A percentile compares a stretch with the other conserved stretches of the same genome.
Evolutionary conservation across 2,113 vertebrate species (phyloP).

Genomic region (Tetrao urogallus): DNA sequence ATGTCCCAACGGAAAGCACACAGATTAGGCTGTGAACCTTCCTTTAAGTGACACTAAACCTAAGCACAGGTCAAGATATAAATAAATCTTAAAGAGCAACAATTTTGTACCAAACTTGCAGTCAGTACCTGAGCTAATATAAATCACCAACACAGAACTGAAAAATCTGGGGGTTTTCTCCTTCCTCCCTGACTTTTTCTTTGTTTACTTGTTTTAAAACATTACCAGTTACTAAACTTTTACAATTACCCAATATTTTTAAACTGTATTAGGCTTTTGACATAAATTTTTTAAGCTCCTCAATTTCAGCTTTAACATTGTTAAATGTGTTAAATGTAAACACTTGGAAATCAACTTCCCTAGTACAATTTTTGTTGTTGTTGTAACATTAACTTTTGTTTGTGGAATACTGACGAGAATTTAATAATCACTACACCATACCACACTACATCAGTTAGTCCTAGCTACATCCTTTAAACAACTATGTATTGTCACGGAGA

Average conservation of each 20-base stretch:
- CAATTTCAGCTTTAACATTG: not conserved
- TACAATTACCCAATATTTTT: not conserved
- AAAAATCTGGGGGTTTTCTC: not conserved
- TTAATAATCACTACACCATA: not conserved
- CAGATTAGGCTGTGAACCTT: not conserved
- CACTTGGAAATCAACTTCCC: not conserved
- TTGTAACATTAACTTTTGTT: not conserved
- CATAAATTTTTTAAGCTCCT: not conserved
- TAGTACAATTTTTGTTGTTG: rapidly evolving
- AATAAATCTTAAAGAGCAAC: no score
- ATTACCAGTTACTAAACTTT: not conserved
- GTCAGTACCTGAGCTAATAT: not conserved
- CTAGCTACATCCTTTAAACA: not conserved
- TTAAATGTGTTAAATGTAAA: not conserved
- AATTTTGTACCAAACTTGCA: not conserved
- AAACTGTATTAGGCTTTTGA: not conserved
- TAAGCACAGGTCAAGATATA: not conserved
- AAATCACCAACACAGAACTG: not conserved
- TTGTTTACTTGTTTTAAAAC: not conserved
- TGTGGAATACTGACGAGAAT: not conserved
- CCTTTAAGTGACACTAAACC: not conserved
- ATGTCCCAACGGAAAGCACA: not conserved
- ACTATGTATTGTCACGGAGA: not conserved
- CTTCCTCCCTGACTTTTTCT: not conserved
- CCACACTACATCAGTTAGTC: not conserved